These are phyloP conservation scores for Hanleya hanleyi DNA, from an alignment of 2,888 invertebrate species.

Conservation along the genomic window DNA sequence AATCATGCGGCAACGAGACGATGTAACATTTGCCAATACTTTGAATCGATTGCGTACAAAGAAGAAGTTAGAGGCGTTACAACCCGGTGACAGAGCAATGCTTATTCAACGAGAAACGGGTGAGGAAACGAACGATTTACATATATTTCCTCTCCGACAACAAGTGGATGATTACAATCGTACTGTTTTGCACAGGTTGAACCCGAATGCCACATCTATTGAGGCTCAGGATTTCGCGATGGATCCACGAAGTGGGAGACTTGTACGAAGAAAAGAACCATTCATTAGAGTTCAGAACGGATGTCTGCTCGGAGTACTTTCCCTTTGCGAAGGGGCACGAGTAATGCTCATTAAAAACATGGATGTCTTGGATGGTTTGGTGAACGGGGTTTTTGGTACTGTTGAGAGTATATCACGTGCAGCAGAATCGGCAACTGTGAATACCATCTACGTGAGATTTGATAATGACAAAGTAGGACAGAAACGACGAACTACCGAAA, in stretches of 20 bases:
- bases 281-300: too few species aligned
- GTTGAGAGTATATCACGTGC: background rate
- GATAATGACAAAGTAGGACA: background rate
- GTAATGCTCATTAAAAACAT: background rate
- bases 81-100: background rate
- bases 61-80: background rate
- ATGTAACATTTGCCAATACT: background rate
- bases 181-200: background rate
- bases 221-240: too few species aligned
- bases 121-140: background rate
- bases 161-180: background rate
- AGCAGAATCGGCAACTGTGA: background rate
- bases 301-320: background rate
- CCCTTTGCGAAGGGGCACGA: background rate
- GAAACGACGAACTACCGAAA: background rate
- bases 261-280: too few species aligned
- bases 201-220: too few species aligned
- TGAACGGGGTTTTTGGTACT: background rate
- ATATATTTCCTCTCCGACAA: background rate
- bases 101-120: background rate
- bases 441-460: background rate
- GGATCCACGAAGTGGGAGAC: too few species aligned
- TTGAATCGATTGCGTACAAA: background rate
- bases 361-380: too few species aligned
- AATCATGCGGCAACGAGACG: background rate